Percentiles rank a stretch among this genome's conserved stretches.
Evolutionary conservation across 2,113 vertebrate species (phyloP).

Genomic region (Galemys pyrenaicus): DNA sequence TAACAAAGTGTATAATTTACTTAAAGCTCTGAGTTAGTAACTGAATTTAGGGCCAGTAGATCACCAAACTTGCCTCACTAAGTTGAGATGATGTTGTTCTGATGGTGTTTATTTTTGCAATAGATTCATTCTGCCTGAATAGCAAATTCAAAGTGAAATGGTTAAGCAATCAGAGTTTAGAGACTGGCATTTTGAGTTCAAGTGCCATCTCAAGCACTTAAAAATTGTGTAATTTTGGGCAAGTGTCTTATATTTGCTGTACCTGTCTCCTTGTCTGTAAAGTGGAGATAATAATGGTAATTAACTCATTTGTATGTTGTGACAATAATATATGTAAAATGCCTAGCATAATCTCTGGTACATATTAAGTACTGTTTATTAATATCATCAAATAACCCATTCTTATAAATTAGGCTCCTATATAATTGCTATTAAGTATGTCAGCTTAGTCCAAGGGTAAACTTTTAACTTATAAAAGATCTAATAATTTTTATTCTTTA

Average conservation of each 20-base stretch:
- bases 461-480: neutral
- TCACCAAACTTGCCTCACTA: neutral
- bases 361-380: neutral
- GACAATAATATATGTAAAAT: neutral
- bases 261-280: neutral
- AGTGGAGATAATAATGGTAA: neutral
- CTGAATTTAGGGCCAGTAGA: neutral
- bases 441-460: neutral
- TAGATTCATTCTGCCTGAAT: neutral
- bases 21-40: neutral
- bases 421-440: neutral
- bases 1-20: neutral
- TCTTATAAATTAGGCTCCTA: neutral
- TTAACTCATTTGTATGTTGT: neutral
- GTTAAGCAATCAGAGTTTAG: neutral
- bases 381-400: neutral
- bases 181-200: neutral
- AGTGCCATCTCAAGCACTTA: neutral
- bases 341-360: neutral
- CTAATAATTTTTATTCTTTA: neutral
- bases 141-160: neutral
- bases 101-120: neutral
- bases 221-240: neutral
- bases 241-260: neutral
- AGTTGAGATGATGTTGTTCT: neutral